Evolutionary conservation across 2,113 vertebrate species (phyloP).

Genomic region (Aphyosemion australe): DNA sequence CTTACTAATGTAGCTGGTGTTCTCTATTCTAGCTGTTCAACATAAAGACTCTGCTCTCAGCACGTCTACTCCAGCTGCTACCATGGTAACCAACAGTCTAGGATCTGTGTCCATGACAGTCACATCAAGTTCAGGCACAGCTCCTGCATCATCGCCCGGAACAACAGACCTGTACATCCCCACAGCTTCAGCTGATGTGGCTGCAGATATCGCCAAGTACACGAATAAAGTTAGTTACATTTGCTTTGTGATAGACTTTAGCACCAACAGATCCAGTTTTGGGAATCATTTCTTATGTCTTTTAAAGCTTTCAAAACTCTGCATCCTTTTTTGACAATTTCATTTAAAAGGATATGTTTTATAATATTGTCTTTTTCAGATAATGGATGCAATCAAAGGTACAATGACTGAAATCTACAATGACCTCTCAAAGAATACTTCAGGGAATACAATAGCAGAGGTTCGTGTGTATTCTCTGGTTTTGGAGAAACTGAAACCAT

Average conservation of each 20-base stretch:
- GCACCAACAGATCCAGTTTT: no score
- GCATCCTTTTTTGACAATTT: neutral
- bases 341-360: neutral
- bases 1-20: neutral
- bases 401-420: slow-evolving; percentile 98
- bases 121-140: slow-evolving; percentile 78
- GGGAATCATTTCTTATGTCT: neutral
- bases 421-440: slow-evolving; percentile 92
- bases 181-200: slow-evolving; percentile 93
- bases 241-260: neutral
- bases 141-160: slow-evolving; percentile 79
- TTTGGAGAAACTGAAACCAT: neutral
- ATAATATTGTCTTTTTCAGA: slow-evolving; percentile 75
- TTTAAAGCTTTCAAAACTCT: neutral
- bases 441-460: slow-evolving; percentile 95
- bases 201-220: slow-evolving; percentile 97
- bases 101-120: slow-evolving; percentile 83
- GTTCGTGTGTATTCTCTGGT: slow-evolving; percentile 70
- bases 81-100: slow-evolving; percentile 90
- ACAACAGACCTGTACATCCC: slow-evolving; percentile 88
- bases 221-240: slow-evolving; percentile 90
- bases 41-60: slow-evolving; percentile 91
- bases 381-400: slow-evolving; percentile 98
- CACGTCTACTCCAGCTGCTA: slow-evolving; percentile 90
- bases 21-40: slow-evolving; percentile 84